Conservation (phyloP, 2,888 invertebrate genomes). For the Ophraella communa region DNA sequence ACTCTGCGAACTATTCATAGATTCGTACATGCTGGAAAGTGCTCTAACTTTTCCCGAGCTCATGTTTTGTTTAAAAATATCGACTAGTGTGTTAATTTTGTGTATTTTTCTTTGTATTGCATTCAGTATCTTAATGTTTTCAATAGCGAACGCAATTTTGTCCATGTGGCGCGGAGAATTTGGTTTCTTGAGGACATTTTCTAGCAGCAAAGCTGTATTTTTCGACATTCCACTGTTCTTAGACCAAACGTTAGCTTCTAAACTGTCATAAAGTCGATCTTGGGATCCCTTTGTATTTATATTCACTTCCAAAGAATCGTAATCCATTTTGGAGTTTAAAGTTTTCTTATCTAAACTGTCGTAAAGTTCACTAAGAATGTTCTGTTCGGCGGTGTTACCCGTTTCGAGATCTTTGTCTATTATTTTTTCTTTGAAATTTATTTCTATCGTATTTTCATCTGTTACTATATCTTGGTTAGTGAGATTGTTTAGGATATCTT, state of each 20-base stretch:
- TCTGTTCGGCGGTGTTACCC: slow-evolving; percentile 34
- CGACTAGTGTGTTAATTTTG: slow-evolving; percentile 74
- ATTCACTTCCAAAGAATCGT: slow-evolving; percentile 54
- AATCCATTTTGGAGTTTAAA: slow-evolving; percentile 50
- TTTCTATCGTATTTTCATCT: slow-evolving; percentile 54
- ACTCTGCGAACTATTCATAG: slow-evolving; percentile 65
- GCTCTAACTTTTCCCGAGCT: slow-evolving; percentile 74
- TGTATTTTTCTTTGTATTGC: slow-evolving; percentile 74
- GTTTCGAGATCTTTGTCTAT: slow-evolving; percentile 55
- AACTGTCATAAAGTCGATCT: slow-evolving; percentile 50
- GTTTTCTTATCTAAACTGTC: slow-evolving; percentile 56
- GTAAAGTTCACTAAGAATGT: slow-evolving; percentile 53
- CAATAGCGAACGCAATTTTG: slow-evolving; percentile 57
- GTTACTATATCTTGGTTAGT: slow-evolving; percentile 44
- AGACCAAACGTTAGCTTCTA: slow-evolving; percentile 52
- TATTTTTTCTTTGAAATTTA: slow-evolving; percentile 57
- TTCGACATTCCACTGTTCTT: slow-evolving; percentile 41
- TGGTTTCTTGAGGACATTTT: slow-evolving; percentile 58
- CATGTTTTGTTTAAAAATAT: slow-evolving; percentile 64
- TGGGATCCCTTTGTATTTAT: slow-evolving; percentile 47
- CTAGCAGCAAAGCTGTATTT: slow-evolving; percentile 43
- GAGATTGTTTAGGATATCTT: slow-evolving; percentile 40
- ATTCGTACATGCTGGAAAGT: slow-evolving; percentile 75
- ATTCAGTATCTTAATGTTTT: slow-evolving; percentile 68
- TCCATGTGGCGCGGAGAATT: slow-evolving; percentile 40